Conservation (phyloP, 2,797 vertebrate genomes). For the Perodicticus potto region DNA sequence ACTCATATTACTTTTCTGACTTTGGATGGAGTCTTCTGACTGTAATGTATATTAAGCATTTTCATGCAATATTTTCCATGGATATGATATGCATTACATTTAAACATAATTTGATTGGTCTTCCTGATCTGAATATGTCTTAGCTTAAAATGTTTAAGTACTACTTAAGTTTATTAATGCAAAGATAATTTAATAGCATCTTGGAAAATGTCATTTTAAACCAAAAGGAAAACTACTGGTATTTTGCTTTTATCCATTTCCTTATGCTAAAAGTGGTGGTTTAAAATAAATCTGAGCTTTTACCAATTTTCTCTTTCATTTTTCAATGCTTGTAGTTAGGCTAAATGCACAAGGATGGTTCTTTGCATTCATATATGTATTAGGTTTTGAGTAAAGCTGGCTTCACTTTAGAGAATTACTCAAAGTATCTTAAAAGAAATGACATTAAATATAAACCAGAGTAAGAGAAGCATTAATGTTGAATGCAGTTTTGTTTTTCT, state of each 20-base stretch:
- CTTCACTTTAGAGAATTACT: conserved; percentile 72
- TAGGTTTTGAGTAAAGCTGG: conserved; percentile 62
- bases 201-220: conserved; percentile 77
- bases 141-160: conserved; percentile 77
- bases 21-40: conserved; percentile 46
- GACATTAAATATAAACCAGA: conserved; percentile 63
- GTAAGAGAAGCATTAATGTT: conserved; percentile 55
- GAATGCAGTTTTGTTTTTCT: neutral
- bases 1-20: conserved; percentile 68
- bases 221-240: conserved; percentile 72
- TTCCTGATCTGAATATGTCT: conserved; percentile 73
- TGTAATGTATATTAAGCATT: conserved; percentile 69
- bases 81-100: conserved; percentile 72
- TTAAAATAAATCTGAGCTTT: conserved; percentile 68
- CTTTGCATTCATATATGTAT: conserved; percentile 69
- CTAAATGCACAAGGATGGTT: conserved; percentile 61
- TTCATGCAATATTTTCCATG: conserved; percentile 70
- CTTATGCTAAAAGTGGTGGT: conserved; percentile 67
- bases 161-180: conserved; percentile 76
- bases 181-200: conserved; percentile 76
- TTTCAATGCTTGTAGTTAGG: conserved; percentile 51
- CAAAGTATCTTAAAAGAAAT: conserved; percentile 16
- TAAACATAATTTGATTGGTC: conserved; percentile 76
- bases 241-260: conserved; percentile 60
- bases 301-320: conserved; percentile 63